Evolutionary conservation across 1,140 invertebrate genomes (phyloP).

Genomic region (Ylistrum balloti): DNA sequence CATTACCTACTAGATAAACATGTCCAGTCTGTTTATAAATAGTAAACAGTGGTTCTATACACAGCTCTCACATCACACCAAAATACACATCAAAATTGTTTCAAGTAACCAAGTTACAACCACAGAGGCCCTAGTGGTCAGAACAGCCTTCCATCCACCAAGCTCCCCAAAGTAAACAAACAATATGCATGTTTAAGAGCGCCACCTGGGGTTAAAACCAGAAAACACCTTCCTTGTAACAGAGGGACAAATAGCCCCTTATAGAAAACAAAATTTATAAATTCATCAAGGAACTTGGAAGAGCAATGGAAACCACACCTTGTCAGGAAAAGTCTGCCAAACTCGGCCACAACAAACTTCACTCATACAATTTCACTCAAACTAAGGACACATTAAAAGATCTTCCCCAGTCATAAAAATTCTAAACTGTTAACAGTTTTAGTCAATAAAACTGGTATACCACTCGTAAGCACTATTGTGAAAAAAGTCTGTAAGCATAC

Average conservation of each 20-base stretch:
- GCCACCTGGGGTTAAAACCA: background rate
- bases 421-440: background rate
- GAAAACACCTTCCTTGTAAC: background rate
- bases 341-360: background rate
- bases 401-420: background rate
- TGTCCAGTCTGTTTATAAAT: background rate
- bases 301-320: background rate
- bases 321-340: background rate
- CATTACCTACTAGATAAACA: constrained; percentile 22
- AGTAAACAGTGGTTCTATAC: background rate
- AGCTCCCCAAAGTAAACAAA: constrained; percentile 17
- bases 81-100: background rate
- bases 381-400: background rate
- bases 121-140: background rate
- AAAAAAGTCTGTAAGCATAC: background rate
- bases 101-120: background rate
- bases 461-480: background rate
- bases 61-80: constrained; percentile 25
- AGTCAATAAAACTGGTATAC: background rate
- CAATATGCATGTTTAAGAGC: background rate
- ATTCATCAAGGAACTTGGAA: background rate
- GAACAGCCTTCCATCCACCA: background rate
- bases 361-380: background rate
- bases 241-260: background rate
- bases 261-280: background rate